These are phyloP conservation scores for Sarcophaga variegata DNA, from an alignment of 2,888 invertebrate genomes.

Conservation along the genomic window DNA sequence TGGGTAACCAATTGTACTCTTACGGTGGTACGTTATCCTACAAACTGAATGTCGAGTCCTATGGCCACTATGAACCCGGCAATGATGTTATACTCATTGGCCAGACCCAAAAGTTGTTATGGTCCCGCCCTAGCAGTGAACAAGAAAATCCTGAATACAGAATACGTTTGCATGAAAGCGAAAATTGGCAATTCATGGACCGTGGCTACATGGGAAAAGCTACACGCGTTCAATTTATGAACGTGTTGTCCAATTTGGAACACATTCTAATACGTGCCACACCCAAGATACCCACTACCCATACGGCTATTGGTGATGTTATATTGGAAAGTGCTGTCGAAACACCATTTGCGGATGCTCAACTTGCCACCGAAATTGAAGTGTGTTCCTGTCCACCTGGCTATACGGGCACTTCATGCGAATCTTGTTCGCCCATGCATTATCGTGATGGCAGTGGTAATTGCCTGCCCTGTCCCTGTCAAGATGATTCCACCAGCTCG, in stretches of 20 bases:
- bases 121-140: conserved; percentile 82
- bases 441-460: conserved; percentile 85
- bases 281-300: conserved; percentile 83
- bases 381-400: conserved; percentile 92
- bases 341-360: conserved; percentile 83
- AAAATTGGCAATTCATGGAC: conserved; percentile 86
- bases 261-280: conserved; percentile 92
- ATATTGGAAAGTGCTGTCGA: conserved; percentile 90
- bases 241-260: conserved; percentile 91
- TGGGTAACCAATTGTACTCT: conserved; percentile 90
- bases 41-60: conserved; percentile 87
- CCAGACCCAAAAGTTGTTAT: conserved; percentile 89
- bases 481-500: conserved; percentile 73
- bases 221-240: conserved; percentile 91
- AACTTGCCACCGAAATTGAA: conserved; percentile 90
- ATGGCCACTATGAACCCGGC: conserved; percentile 84
- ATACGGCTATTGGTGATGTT: conserved; percentile 88
- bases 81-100: conserved; percentile 92
- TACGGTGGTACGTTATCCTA: conserved; percentile 93
- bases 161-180: conserved; percentile 86
- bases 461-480: conserved; percentile 89
- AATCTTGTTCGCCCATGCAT: conserved; percentile 87
- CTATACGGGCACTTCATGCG: conserved; percentile 92
- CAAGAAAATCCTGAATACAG: conserved; percentile 78
- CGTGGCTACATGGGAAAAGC: conserved; percentile 84